phyloP scores from a whole-genome alignment of 2,113 vertebrate species.

The Calyptommatus sinebrachiatus region DNA sequence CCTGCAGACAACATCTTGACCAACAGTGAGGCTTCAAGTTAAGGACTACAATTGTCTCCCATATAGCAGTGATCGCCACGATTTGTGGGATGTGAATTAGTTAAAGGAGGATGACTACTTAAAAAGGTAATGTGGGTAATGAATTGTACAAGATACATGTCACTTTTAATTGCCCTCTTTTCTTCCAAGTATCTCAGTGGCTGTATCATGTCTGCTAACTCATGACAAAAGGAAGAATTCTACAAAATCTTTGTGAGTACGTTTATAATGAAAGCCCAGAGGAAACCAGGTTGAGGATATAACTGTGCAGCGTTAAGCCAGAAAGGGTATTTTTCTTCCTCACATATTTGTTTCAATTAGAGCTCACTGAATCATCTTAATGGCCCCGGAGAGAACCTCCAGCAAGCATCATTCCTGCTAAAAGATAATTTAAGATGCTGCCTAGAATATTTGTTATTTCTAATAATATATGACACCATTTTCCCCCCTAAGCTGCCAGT shows the following conservation, averaged over 20 bases:
- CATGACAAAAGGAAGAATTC: background rate
- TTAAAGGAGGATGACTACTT: conserved; percentile 12
- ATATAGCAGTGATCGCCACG: too few relatives aligned
- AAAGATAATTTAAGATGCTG: conserved; percentile 42
- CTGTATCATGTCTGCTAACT: conserved; percentile 13
- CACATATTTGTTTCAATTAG: conserved; percentile 51
- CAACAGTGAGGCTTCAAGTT: too few relatives aligned
- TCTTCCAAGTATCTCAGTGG: background rate
- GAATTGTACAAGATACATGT: conserved; percentile 31
- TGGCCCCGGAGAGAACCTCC: conserved; percentile 33
- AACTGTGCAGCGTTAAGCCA: conserved; percentile 16
- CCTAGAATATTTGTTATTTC: conserved; percentile 48
- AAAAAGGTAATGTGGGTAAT: conserved; percentile 49
- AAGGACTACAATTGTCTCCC: too few relatives aligned
- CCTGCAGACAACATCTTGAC: too few relatives aligned
- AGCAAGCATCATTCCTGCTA: conserved; percentile 29
- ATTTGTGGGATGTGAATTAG: too few relatives aligned
- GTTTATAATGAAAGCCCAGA: background rate
- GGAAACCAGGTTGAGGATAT: conserved; percentile 36
- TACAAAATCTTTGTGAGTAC: conserved; percentile 16
- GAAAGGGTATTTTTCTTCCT: conserved; percentile 13
- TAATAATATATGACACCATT: conserved; percentile 39
- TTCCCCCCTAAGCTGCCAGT: conserved; percentile 46
- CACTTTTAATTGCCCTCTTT: background rate
- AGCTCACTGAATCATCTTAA: conserved; percentile 40